These are phyloP conservation scores for Ptychochromis oligacanthus DNA, from an alignment of 2,113 vertebrate species.

Conservation along the genomic window DNA sequence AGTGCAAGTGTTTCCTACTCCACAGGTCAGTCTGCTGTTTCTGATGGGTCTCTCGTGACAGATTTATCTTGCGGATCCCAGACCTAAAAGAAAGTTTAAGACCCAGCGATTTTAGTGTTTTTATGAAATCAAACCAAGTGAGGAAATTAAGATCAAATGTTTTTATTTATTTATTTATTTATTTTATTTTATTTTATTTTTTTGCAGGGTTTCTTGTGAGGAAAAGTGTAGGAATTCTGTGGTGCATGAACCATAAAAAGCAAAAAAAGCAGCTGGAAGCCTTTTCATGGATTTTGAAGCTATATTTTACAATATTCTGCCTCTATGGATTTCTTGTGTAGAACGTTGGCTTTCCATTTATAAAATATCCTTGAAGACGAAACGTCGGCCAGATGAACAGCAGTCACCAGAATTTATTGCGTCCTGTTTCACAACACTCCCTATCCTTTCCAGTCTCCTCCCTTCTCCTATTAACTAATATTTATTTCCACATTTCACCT, in stretches of 20 bases:
- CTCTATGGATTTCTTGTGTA: background rate
- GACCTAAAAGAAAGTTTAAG: conserved; percentile 29
- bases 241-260: background rate
- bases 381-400: conserved; percentile 25
- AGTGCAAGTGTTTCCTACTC: conserved; percentile 47
- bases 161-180: background rate
- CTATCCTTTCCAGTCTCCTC: conserved; percentile 3
- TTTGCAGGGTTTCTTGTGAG: background rate
- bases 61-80: conserved; percentile 39
- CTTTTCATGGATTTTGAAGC: background rate
- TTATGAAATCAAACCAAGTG: conserved; percentile 36
- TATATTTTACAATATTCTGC: conserved; percentile 1
- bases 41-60: conserved; percentile 54
- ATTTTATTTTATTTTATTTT: too few species aligned
- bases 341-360: background rate
- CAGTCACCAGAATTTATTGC: conserved; percentile 49
- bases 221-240: background rate
- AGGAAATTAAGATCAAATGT: conserved; percentile 48
- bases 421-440: conserved; percentile 25
- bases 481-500: conserved; percentile 53
- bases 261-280: background rate
- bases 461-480: conserved; percentile 43
- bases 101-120: conserved; percentile 20
- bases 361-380: conserved; percentile 18
- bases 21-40: conserved; percentile 33